Conservation (phyloP, 2,113 vertebrate genomes). For the Bothrops jararaca region DNA sequence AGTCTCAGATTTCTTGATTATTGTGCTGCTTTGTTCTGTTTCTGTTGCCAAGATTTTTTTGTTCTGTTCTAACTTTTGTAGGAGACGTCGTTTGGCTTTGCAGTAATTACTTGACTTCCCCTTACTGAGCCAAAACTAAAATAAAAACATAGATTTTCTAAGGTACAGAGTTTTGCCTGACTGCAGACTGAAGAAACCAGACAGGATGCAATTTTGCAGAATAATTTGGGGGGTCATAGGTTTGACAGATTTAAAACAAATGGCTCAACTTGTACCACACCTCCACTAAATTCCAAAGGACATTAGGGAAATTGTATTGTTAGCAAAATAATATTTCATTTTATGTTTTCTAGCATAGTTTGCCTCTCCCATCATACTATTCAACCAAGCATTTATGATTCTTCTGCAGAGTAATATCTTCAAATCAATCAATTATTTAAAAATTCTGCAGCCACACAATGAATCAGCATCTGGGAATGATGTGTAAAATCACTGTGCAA, state of each 20-base stretch:
- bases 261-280: not conserved
- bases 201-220: not conserved
- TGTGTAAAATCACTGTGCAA: not conserved
- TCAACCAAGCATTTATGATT: not conserved
- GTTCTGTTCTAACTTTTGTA: constrained; percentile 7
- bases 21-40: not conserved
- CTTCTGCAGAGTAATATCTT: not conserved
- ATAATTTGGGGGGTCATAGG: not conserved
- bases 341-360: not conserved
- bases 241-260: not conserved
- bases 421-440: not conserved
- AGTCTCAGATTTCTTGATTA: not conserved
- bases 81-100: not conserved
- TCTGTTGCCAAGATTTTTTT: constrained; percentile 6
- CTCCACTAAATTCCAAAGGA: not conserved
- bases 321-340: not conserved
- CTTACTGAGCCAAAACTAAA: not conserved
- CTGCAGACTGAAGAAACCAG: not conserved
- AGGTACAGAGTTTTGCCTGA: not conserved
- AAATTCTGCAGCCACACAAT: not conserved
- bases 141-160: constrained; percentile 1
- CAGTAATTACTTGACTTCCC: not conserved
- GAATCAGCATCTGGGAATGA: not conserved
- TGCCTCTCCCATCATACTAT: not conserved
- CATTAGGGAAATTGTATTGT: not conserved